phyloP scores from a whole-genome alignment of 2,888 invertebrate species.

The Muschampia plurimacula region DNA sequence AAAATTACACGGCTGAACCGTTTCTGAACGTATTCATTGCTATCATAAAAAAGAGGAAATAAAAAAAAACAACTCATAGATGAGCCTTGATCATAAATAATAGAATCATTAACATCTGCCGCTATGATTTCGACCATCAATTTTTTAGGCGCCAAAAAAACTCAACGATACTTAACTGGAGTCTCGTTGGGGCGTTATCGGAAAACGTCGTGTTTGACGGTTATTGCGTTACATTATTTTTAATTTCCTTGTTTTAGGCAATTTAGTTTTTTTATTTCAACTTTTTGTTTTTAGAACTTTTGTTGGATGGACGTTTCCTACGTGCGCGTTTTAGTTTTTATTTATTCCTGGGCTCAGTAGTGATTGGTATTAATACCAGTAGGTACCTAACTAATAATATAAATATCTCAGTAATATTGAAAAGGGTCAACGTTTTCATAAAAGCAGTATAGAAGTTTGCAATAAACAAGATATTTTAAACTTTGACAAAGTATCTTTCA shows the following conservation, averaged over 20 bases:
- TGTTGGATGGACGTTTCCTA: background rate
- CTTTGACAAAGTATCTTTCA: background rate
- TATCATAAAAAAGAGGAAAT: conserved; percentile 55
- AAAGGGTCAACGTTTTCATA: too few relatives aligned
- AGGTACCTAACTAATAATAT: background rate
- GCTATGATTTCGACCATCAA: conserved; percentile 74
- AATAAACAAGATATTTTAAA: background rate
- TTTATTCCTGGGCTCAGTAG: background rate
- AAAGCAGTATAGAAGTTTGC: background rate
- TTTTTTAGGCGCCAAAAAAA: conserved; percentile 69
- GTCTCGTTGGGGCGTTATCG: conserved; percentile 64
- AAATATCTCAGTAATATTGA: too few relatives aligned
- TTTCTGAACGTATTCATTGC: conserved; percentile 51
- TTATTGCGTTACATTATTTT: conserved; percentile 67
- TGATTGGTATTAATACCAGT: background rate
- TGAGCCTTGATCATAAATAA: conserved; percentile 77
- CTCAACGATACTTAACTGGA: conserved; percentile 51
- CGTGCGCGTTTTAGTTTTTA: background rate
- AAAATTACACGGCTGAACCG: conserved; percentile 60
- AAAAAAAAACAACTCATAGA: conserved; percentile 61
- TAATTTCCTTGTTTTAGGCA: conserved; percentile 46
- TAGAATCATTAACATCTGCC: conserved; percentile 85
- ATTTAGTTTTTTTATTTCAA: conserved; percentile 24
- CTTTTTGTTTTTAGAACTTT: conserved; percentile 17
- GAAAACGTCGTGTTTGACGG: conserved; percentile 73